Conservation (phyloP, 2,888 invertebrate genomes). For the Megalurothrips usitatus region DNA sequence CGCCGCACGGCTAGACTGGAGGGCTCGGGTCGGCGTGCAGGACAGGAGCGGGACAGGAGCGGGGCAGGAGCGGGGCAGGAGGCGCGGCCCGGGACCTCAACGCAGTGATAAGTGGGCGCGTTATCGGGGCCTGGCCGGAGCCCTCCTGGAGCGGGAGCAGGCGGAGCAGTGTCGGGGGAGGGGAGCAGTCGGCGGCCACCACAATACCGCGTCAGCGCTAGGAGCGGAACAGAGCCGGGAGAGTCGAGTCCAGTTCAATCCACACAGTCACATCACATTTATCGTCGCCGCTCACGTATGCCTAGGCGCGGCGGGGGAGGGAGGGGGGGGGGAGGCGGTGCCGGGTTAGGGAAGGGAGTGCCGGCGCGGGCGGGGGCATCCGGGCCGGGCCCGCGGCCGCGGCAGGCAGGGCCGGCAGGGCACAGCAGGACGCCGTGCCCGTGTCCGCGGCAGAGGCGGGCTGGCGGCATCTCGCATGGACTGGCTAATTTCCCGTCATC, state of each 20-base stretch:
- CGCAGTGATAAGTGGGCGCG: no score
- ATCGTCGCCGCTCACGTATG: neutral
- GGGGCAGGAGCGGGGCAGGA: no score
- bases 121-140: no score
- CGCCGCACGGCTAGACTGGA: no score
- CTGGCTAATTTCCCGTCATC: neutral
- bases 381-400: neutral
- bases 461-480: neutral
- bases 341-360: no score
- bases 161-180: neutral
- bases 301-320: neutral
- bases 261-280: neutral
- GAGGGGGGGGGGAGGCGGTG: neutral
- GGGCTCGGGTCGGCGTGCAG: no score
- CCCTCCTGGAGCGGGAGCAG: no score
- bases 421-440: neutral
- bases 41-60: no score
- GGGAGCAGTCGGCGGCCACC: neutral
- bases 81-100: no score
- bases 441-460: neutral
- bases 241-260: neutral
- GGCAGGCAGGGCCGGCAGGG: neutral
- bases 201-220: no score
- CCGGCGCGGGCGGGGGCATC: neutral
- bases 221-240: no score